These are phyloP conservation scores for Mystacides longicornis DNA, from an alignment of 2,888 invertebrate species.

Conservation along the genomic window DNA sequence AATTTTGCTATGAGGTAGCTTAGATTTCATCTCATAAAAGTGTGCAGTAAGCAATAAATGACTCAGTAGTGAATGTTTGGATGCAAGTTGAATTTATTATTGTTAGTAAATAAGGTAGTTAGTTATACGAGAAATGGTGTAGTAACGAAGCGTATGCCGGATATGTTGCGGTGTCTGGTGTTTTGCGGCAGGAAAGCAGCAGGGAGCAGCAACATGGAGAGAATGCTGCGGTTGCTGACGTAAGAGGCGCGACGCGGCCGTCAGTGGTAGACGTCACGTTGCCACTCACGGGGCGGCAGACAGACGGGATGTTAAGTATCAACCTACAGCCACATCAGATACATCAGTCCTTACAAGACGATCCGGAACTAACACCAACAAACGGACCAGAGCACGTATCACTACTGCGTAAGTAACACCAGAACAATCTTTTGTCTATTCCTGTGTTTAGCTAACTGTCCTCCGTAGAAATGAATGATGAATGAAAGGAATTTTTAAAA, in stretches of 20 bases:
- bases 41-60: too few relatives aligned
- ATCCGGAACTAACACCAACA: constrained; percentile 16
- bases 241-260: constrained; percentile 17
- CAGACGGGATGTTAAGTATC: neutral
- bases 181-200: constrained; percentile 32
- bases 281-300: neutral
- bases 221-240: constrained; percentile 34
- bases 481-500: too few relatives aligned
- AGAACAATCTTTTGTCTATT: too few relatives aligned
- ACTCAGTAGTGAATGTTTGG: too few relatives aligned
- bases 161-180: constrained; percentile 24
- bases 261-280: neutral
- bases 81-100: too few relatives aligned
- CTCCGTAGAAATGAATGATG: too few relatives aligned
- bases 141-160: constrained; percentile 26
- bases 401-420: constrained; percentile 24
- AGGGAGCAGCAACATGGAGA: constrained; percentile 39
- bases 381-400: constrained; percentile 19
- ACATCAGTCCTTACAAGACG: constrained; percentile 3
- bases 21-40: too few relatives aligned
- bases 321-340: neutral
- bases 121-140: constrained; percentile 16
- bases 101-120: too few relatives aligned
- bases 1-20: too few relatives aligned
- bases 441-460: too few relatives aligned